Percentiles rank a stretch among this genome's conserved stretches.
These are phyloP conservation scores for Riparia riparia DNA, from an alignment of 2,113 vertebrate species.

Conservation along the genomic window DNA sequence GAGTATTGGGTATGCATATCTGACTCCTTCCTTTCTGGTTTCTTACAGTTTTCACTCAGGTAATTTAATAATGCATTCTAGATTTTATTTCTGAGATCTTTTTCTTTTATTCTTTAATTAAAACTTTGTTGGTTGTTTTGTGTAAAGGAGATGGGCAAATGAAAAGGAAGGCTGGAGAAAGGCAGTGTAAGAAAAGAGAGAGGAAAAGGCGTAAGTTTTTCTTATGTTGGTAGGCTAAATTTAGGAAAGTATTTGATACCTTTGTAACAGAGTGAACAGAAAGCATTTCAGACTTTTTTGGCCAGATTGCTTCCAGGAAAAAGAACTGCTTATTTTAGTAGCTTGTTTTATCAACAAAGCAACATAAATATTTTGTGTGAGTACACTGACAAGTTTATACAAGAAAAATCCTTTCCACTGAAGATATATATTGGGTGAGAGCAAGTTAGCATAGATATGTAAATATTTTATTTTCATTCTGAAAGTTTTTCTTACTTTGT, in stretches of 20 bases:
- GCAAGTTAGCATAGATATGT: background rate
- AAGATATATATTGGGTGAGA: background rate
- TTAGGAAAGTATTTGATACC: background rate
- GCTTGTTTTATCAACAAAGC: background rate
- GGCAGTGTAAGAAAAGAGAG: background rate
- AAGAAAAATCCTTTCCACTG: background rate
- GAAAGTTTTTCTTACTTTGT: background rate
- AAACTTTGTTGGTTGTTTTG: background rate
- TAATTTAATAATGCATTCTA: background rate
- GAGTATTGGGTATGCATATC: background rate
- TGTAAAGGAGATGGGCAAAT: background rate
- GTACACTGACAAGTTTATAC: background rate
- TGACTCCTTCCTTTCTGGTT: background rate
- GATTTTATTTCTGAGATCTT: background rate
- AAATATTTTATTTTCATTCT: background rate
- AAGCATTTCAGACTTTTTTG: background rate
- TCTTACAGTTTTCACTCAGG: background rate
- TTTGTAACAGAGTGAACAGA: background rate
- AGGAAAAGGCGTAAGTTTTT: background rate
- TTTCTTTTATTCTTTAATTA: background rate
- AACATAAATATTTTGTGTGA: background rate
- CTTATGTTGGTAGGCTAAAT: background rate
- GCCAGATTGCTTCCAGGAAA: background rate
- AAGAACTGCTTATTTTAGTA: background rate
- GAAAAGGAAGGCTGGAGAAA: background rate